Conservation (phyloP, 2,888 invertebrate genomes). For the Lycocerus yunnanus region DNA sequence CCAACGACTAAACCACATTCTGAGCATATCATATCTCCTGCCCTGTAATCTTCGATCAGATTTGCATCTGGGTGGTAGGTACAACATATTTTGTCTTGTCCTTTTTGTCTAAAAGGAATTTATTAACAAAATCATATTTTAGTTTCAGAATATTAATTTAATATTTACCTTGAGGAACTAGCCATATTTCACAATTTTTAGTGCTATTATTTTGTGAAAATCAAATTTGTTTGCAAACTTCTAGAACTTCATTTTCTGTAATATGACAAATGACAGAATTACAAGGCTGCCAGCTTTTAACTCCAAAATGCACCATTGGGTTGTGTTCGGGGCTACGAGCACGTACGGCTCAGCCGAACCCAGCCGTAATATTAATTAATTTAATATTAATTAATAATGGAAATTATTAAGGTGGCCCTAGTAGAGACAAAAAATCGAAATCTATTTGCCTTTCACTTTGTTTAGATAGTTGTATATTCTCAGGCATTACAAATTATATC, state of each 20-base stretch:
- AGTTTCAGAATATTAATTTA: neutral
- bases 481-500: no score
- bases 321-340: no score
- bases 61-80: constrained; percentile 94
- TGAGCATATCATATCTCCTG: constrained; percentile 98
- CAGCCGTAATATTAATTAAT: no score
- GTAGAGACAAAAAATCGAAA: no score
- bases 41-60: constrained; percentile 96
- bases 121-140: neutral
- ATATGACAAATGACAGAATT: neutral
- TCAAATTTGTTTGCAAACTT: neutral
- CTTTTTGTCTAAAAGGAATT: neutral
- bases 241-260: neutral
- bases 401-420: no score
- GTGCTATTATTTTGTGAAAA: neutral
- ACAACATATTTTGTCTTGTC: constrained; percentile 77
- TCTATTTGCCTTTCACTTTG: no score
- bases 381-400: no score
- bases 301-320: no score
- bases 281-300: neutral
- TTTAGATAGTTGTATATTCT: no score
- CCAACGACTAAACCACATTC: constrained; percentile 99
- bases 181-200: neutral
- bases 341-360: no score
- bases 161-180: neutral